Evolutionary conservation across 1,140 invertebrate genomes (phyloP), one percentile per base, ranked within the genome.

Genomic region (Euwallacea similis): DNA sequence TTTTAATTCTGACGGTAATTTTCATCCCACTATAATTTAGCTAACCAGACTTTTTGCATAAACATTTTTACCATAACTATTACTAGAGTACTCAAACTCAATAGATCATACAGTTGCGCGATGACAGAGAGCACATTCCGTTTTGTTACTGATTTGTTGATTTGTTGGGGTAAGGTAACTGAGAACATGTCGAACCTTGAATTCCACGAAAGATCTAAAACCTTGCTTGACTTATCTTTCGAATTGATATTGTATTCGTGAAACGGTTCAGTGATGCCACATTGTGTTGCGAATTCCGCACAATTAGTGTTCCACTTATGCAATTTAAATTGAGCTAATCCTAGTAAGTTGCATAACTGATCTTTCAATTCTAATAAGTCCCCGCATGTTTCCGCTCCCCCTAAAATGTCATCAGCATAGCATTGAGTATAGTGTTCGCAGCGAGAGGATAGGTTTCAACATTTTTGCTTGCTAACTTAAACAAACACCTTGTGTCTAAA

Each of bases 401-500:
- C 43, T 10, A 78, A 64, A 50, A 78, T 75, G 65, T 76, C 72
- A 65, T 73, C 67, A 15, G 69, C 46, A 46, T 73, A 73, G 43
- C 65, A 68, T 54, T 62, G 41, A 15, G 13, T 16, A 81, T 43
- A 16, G 66, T 65, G 7, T 54, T 13, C 7, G 77, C 70, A 0
- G 81, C 81, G 0, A 50, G 11, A 0, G 81, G 80, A 74, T 71
- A 80, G 7, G 66, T 68, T 15, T 78, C 21, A 7, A 55, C 44
- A 44, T 77, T 69, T 16, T 75, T 65, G 0, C 63, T 46, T 0
- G 80, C 77, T 21, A 82, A 50, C 64, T 81, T 71, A 41, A 75
- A 54, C 0, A 82, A 55, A 11, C 62, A 73, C 42, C 77, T 47
- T 0, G 76, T 78, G 0, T 0, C 79, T 15, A 80, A 58, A 70